phyloP scores from a whole-genome alignment of 2,113 vertebrate species.

The Salvelinus namaycush region DNA sequence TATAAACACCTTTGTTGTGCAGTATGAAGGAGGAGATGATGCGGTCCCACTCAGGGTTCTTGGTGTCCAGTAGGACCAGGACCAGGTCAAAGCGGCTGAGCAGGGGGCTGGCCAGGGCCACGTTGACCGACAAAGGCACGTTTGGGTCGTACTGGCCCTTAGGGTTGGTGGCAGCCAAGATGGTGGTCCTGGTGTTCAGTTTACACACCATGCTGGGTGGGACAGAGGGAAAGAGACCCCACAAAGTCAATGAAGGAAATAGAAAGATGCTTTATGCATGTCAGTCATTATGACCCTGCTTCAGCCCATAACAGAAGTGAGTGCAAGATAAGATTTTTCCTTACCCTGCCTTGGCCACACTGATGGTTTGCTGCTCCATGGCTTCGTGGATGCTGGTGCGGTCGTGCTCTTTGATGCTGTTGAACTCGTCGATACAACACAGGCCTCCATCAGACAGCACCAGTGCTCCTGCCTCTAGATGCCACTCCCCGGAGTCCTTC shows the following conservation, averaged over 20 bases:
- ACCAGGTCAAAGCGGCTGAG: constrained; percentile 95
- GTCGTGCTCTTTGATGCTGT: constrained; percentile 95
- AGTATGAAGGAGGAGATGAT: no score
- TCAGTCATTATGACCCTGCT: no score
- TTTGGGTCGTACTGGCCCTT: constrained; percentile 89
- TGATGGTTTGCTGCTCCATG: constrained; percentile 98
- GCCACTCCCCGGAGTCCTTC: constrained; percentile 77
- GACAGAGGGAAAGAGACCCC: constrained; percentile 10
- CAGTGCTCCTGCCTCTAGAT: constrained; percentile 79
- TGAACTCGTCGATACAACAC: constrained; percentile 98
- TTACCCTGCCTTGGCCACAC: constrained; percentile 96
- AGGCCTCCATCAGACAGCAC: constrained; percentile 93
- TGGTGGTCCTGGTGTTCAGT: constrained; percentile 90
- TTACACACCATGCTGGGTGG: constrained; percentile 90
- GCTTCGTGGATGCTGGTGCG: constrained; percentile 96
- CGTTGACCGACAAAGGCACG: constrained; percentile 87
- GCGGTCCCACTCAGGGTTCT: no score
- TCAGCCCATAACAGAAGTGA: no score
- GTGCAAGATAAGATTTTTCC: constrained; percentile 22
- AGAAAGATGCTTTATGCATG: no score
- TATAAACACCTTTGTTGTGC: no score
- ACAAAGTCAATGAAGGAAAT: no score
- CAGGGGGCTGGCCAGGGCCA: constrained; percentile 91
- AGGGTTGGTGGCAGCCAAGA: constrained; percentile 94
- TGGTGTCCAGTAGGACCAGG: constrained; percentile 84